These are phyloP conservation scores for Cephus sareptanus DNA, from an alignment of 2,888 invertebrate genomes.

Conservation along the genomic window DNA sequence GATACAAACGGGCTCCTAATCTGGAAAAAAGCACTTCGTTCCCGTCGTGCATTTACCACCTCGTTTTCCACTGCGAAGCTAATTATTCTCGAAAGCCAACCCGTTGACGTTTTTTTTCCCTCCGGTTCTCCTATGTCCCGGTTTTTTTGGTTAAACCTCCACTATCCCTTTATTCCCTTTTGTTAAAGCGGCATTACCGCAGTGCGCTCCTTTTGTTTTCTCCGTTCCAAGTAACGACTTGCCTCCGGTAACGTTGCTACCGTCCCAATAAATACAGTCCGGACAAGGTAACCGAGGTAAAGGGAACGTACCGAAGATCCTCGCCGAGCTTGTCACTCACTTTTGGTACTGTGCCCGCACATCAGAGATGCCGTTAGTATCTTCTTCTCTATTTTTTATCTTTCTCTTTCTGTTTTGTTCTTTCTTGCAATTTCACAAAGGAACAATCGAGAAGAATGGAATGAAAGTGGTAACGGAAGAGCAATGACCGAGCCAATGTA, in stretches of 20 bases:
- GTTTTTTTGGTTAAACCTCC: not conserved
- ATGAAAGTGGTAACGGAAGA: not conserved
- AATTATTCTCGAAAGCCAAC: slow-evolving; percentile 35
- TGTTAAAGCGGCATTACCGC: not conserved
- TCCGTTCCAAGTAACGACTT: not conserved
- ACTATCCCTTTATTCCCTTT: not conserved
- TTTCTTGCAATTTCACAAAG: not conserved
- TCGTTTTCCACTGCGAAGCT: slow-evolving; percentile 21
- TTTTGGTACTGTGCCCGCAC: not conserved
- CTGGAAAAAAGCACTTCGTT: slow-evolving; percentile 4
- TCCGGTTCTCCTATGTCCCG: not conserved
- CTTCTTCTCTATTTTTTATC: not conserved
- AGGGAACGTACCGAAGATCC: not conserved
- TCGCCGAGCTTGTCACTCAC: not conserved
- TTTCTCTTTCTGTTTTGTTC: not conserved
- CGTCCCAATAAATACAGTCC: not conserved
- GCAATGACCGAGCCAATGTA: not conserved
- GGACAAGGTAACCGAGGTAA: not conserved
- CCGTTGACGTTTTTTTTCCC: not conserved
- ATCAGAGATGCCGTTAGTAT: not conserved
- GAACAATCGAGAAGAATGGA: not conserved
- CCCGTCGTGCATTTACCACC: not conserved
- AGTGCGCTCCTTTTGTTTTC: not conserved
- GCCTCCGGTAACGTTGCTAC: not conserved
- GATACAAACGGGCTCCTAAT: slow-evolving; percentile 17